phyloP scores from a whole-genome alignment of 2,113 vertebrate genomes.

The Zosterops pallidus region DNA sequence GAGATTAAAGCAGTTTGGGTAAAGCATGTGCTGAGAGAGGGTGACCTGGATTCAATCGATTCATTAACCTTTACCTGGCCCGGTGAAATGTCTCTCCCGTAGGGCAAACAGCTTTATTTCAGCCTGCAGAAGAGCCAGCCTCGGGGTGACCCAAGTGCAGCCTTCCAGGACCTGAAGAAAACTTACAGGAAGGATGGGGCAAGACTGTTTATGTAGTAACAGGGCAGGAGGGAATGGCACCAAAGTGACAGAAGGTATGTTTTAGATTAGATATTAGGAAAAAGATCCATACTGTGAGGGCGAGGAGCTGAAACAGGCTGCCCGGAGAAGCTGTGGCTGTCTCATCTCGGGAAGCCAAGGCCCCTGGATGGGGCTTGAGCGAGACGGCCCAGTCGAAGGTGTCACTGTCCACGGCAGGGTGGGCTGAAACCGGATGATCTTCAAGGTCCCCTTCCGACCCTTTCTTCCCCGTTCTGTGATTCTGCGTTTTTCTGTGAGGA shows the following conservation, averaged over 20 bases:
- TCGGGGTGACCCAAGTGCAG: neutral
- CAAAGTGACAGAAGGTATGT: neutral
- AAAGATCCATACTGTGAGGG: neutral
- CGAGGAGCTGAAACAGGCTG: neutral
- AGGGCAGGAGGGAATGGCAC: neutral
- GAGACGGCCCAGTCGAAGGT: neutral
- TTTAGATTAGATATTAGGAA: neutral
- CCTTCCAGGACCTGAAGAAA: neutral
- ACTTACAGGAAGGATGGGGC: neutral
- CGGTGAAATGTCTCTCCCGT: neutral
- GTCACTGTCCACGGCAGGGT: neutral
- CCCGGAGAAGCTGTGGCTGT: neutral
- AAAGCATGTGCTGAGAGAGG: accelerated
- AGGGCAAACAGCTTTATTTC: accelerated
- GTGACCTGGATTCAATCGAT: no score
- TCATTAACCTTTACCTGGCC: no score
- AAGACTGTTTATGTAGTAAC: neutral
- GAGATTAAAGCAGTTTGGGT: neutral
- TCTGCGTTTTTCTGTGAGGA: neutral
- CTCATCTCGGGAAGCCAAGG: neutral
- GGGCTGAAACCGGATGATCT: neutral
- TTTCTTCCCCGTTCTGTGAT: neutral
- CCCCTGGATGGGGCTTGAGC: neutral
- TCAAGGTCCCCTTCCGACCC: neutral
- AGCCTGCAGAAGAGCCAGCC: neutral